A percentile compares a stretch with the other conserved stretches of the same genome.
These are phyloP conservation scores for Acronicta alni DNA, from an alignment of 2,888 invertebrate genomes.

Conservation along the genomic window DNA sequence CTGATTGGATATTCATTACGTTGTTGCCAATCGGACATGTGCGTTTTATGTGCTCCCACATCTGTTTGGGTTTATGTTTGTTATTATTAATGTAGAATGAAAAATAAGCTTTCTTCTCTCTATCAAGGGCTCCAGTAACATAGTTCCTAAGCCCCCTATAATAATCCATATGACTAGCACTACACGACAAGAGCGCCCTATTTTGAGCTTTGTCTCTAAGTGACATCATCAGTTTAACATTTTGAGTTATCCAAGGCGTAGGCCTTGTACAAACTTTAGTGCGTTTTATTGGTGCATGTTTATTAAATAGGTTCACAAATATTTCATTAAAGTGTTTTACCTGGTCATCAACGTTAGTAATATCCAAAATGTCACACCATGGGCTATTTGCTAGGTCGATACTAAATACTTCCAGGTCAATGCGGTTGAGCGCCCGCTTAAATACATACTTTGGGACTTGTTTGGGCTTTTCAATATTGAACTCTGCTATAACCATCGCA, in stretches of 20 bases:
- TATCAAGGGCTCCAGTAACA: slow-evolving; percentile 1
- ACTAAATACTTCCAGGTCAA: background rate
- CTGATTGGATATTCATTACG: background rate
- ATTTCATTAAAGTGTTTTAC: background rate
- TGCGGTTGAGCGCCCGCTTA: slow-evolving; percentile 1
- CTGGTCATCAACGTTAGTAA: background rate
- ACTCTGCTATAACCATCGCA: slow-evolving; percentile 8
- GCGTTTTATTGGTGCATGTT: slow-evolving; percentile 10
- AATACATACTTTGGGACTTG: background rate
- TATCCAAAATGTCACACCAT: slow-evolving; percentile 3
- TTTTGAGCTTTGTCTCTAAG: slow-evolving; percentile 1
- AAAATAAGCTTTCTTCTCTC: slow-evolving; percentile 6
- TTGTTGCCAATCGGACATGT: slow-evolving; percentile 1
- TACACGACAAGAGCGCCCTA: background rate
- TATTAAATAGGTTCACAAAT: background rate
- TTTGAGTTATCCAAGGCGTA: slow-evolving; percentile 6
- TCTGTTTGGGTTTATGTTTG: slow-evolving; percentile 6
- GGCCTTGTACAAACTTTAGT: slow-evolving; percentile 1
- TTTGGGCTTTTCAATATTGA: slow-evolving; percentile 7
- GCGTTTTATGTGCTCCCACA: slow-evolving; percentile 8
- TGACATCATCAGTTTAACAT: slow-evolving; percentile 7
- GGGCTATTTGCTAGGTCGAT: background rate
- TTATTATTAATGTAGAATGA: slow-evolving; percentile 6
- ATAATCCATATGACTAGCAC: background rate
- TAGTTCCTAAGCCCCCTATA: slow-evolving; percentile 1